Evolutionary conservation across 37 sponge, comb jelly and placozoan genomes (phyloP), one percentile per base, ranked within the genome.

Genomic region (Beroe ovata): DNA sequence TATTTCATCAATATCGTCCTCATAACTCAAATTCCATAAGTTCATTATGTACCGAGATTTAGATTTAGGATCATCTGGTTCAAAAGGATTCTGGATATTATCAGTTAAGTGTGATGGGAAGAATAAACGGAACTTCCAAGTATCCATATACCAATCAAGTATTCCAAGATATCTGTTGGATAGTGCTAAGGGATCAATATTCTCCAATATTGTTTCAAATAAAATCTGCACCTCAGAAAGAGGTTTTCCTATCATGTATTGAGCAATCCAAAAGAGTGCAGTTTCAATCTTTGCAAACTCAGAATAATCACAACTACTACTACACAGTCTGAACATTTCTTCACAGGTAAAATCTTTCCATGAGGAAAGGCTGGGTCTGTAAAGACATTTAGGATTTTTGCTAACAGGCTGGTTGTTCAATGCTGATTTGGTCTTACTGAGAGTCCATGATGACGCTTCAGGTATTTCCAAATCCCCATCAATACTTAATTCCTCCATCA

Each of bases 231-330:
- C 1, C 47, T 42, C 22, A 16, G 54, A 47, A 16, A 47, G 11
- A 14, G n/a, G 54, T 21, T 22, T 77, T 8, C 11, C 21, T 8
- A 42, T 14, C 54, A 23, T 35, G 26, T 35, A 14, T 30, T 77
- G 18, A 40, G 42, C 54, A 32, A 77, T 19, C 84, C 84, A 77
- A 4, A 35, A 33, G 39, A 77, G 3, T 8, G 47, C 84, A 21
- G 41, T 54, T 29, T 77, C 84, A 32, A 77, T 23, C 25, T 77
- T 77, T 21, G 54, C 84, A 35, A 77, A 77, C 0, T 77, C 84
- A 40, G 84, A 54, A 29, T 40, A 77, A 19, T 30, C 22, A 36
- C 84, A 77, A 35, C 21, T 23, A 0, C 22, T 42, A 35, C 84
- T 77, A 22, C 84, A 33, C 20, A 77, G 54, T 35, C 14, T 39